Base-by-base conservation (phyloP, 2,797 vertebrate species). In the Glyptemys insculpta region DNA sequence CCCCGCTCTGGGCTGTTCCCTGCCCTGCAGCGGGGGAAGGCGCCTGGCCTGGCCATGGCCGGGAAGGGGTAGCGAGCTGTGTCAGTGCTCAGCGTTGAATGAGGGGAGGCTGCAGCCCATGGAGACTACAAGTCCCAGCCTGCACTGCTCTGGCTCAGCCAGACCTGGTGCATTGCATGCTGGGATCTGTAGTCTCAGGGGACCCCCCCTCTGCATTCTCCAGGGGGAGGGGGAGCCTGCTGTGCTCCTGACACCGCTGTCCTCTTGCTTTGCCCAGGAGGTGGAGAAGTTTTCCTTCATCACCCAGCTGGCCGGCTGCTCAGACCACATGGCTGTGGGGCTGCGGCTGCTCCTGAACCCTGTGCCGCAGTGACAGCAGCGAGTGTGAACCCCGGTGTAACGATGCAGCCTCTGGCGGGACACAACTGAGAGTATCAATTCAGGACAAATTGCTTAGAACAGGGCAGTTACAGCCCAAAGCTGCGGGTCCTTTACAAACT, bases 301-400 rank as follows among this genome's bases (percentile, higher is more conserved):
- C 90, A 97, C 97, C 0, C 89, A 90, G 3, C 88, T 98, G 92
- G 97, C 96, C 0, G 90, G 95, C 1, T 91, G 88, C 87, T 94
- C 93, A 0, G 98, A 97, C 93, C 98, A 97, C 92, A 19, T 97
- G 54, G 95, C 96, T 2, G 29, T 97, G 76, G 93, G 92, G 8
- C 90, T 98, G 68, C 72, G 53, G 9, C 97, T 97, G 21, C 16
- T 23, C 0, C 85, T 98, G n/a, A 25, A 10, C 1, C 91, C 94
- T 0, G 8, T 1, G 0, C 4, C 37, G 18, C 25, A 29, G 27
- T 59, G 29, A 59, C 57, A 3, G 57, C 57, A 31, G 27, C 27
- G 57, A 59, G 11, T 59, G 57, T 29, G 57, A 59, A 19, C 52
- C 52, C 52, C 18, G 6, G 52, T 19, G 52, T 52, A 19, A 54